These are phyloP conservation scores for Pipistrellus kuhlii DNA, from an alignment of 2,797 vertebrate species.

Conservation along the genomic window DNA sequence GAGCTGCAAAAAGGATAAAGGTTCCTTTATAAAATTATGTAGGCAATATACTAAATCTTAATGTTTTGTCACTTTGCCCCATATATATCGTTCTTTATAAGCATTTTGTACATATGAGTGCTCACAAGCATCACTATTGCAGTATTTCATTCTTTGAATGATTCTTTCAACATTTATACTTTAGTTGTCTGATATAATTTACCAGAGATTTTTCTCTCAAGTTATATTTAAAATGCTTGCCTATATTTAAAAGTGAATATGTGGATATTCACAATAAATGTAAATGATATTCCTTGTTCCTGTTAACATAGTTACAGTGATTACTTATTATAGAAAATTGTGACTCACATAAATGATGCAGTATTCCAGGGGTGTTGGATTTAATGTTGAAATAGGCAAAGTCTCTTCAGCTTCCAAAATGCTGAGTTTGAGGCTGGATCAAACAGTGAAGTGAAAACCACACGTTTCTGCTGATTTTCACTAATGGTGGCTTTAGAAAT, in stretches of 20 bases:
- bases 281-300: not conserved
- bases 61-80: not conserved
- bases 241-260: not conserved
- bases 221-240: not conserved
- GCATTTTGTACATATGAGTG: not conserved
- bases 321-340: not conserved
- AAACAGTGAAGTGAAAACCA: not conserved
- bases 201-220: slow-evolving; percentile 37
- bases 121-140: not conserved
- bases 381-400: not conserved
- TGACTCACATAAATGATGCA: not conserved
- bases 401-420: not conserved
- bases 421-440: not conserved
- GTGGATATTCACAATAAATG: slow-evolving; percentile 15
- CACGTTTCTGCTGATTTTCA: not conserved
- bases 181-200: not conserved
- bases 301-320: slow-evolving; percentile 5
- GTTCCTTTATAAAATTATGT: slow-evolving; percentile 19
- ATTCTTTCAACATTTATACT: slow-evolving; percentile 8
- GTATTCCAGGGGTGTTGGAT: not conserved
- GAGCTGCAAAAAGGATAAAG: not conserved
- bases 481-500: not conserved
- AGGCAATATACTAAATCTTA: not conserved
- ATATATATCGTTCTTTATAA: not conserved
- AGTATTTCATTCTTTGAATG: slow-evolving; percentile 4